A percentile compares a stretch with the other conserved stretches of the same genome.
phyloP scores from a whole-genome alignment of 2,888 invertebrate species.

The Reticulitermes lucifugus region DNA sequence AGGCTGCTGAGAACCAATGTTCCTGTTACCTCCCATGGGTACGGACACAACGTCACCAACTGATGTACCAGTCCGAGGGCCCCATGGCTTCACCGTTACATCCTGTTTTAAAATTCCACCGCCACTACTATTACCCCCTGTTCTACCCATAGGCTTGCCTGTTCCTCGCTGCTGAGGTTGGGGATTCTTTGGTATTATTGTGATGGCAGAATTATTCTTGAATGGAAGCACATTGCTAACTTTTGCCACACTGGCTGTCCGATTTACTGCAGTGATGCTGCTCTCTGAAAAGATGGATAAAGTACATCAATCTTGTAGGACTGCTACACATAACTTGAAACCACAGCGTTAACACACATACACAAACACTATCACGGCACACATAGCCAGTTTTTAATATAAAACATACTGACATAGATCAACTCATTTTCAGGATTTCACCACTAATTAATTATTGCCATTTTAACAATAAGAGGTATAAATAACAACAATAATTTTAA shows the following conservation, averaged over 20 bases:
- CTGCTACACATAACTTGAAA: too few relatives aligned
- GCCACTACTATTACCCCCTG: constrained; percentile 2
- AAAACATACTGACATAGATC: too few relatives aligned
- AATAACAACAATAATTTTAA: too few relatives aligned
- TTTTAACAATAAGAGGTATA: too few relatives aligned
- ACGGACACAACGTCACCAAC: neutral
- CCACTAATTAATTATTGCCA: too few relatives aligned
- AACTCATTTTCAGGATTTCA: too few relatives aligned
- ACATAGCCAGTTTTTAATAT: too few relatives aligned
- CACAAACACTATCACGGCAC: too few relatives aligned
- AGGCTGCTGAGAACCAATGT: constrained; percentile 24
- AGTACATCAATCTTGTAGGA: neutral
- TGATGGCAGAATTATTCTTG: constrained; percentile 72
- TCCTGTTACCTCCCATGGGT: constrained; percentile 15
- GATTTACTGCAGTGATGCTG: constrained; percentile 35
- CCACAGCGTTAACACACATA: too few relatives aligned
- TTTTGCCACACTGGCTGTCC: constrained; percentile 27
- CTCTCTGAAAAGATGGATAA: constrained; percentile 24
- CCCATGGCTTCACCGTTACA: constrained; percentile 42
- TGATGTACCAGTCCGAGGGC: neutral
- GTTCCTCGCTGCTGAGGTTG: constrained; percentile 13
- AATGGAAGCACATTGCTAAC: constrained; percentile 57
- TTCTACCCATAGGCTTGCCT: constrained; percentile 29
- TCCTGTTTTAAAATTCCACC: constrained; percentile 39
- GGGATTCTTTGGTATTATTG: constrained; percentile 68